Base-by-base conservation (phyloP, 1,140 invertebrate species). In the Cydia fagiglandana region DNA sequence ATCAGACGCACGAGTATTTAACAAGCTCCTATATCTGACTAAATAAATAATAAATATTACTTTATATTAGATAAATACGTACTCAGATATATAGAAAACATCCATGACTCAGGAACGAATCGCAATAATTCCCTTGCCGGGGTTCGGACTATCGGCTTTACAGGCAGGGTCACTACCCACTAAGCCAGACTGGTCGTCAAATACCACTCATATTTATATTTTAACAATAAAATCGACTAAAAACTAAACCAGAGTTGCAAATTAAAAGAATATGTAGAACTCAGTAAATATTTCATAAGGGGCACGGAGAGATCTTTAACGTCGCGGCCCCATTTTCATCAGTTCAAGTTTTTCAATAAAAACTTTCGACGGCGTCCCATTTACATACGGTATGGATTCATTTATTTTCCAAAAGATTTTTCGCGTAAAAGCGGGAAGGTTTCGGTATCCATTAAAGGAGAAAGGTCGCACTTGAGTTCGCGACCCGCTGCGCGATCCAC, bases 291-390 rank as follows among this genome's bases (percentile, higher is more conserved):
- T 86, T 89, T 85, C 84, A 85, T 86, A 84, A 87, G 80, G 84
- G 75, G 80, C 78, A 82, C 79, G 85, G 77, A 79, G 81, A 86
- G 82, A 88, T 86, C 84, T 86, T 85, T 84, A 82, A 85, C 80
- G 83, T 85, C 79, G 83, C 84, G 78, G 77, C 81, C 81, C 85
- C 85, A 90, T 90, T 91, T 90, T 88, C 88, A 90, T 91, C 87
- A 88, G 84, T 85, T 86, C 86, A 92, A 92, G 91, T 92, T 92
- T 92, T 92, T 91, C 89, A 92, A 92, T 92, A 92, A 91, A 92
- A 92, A 92, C 91, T 92, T 92, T 87, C 82, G 78, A 87, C 83
- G 87, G 81, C 78, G 80, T 86, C 84, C 86, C 86, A 92, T 92
- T 92, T 91, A 91, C 88, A 91, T 91, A 91, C 86, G 86, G 85